Evolutionary conservation across 2,113 vertebrate genomes (phyloP).

Genomic region (Anoplopoma fimbria): DNA sequence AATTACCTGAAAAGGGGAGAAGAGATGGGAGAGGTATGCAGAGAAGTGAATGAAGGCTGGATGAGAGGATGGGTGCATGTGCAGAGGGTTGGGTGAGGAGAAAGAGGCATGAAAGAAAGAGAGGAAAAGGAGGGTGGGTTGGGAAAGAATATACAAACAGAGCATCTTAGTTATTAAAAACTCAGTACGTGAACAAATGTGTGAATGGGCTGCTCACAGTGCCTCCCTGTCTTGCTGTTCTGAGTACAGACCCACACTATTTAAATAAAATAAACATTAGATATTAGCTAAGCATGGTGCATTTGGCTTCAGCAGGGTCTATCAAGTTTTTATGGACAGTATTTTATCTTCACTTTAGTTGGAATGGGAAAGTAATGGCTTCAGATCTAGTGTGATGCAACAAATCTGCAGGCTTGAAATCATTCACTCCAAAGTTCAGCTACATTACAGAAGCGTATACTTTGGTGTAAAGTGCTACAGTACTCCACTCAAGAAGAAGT

Average conservation of each 20-base stretch:
- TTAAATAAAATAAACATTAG: constrained; percentile 23
- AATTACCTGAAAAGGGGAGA: neutral
- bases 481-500: neutral
- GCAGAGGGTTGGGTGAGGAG: neutral
- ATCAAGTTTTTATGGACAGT: constrained; percentile 8
- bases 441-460: constrained; percentile 17
- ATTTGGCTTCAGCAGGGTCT: constrained; percentile 21
- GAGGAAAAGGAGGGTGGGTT: neutral
- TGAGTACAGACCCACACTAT: neutral
- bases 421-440: constrained; percentile 33
- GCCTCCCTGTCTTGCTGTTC: neutral
- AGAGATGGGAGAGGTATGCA: no score
- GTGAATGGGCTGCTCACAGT: neutral
- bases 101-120: neutral
- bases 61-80: neutral
- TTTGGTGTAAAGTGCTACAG: constrained; percentile 23
- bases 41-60: neutral
- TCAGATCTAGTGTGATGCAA: constrained; percentile 52
- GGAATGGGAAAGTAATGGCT: constrained; percentile 15
- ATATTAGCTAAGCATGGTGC: constrained; percentile 18
- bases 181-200: neutral
- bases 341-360: constrained; percentile 13
- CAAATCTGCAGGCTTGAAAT: constrained; percentile 41
- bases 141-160: neutral
- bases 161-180: neutral